A percentile compares a stretch with the other conserved stretches of the same genome.
These are phyloP conservation scores for Lordiphosa mommai DNA, from an alignment of 1,140 invertebrate genomes.

Conservation along the genomic window DNA sequence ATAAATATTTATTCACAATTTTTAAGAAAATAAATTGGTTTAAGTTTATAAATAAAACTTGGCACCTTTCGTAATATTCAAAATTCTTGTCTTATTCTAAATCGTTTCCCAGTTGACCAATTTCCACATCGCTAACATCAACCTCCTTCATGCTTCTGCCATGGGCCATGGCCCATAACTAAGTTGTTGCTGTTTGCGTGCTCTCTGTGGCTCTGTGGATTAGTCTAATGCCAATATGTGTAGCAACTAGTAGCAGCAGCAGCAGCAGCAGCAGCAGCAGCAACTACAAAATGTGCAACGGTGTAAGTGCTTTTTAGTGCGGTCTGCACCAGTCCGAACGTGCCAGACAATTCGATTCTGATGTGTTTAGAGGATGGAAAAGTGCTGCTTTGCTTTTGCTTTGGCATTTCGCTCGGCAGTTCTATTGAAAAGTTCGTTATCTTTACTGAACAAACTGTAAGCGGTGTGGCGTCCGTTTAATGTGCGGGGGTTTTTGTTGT, in stretches of 20 bases:
- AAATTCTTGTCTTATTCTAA: too few relatives aligned
- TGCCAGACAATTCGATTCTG: constrained; percentile 59
- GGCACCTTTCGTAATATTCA: too few relatives aligned
- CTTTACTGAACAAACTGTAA: background rate
- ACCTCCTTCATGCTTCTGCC: constrained; percentile 5
- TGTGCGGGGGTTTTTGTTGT: too few relatives aligned
- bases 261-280: too few relatives aligned
- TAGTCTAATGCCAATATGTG: constrained; percentile 69
- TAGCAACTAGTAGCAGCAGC: constrained; percentile 20
- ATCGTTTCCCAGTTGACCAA: too few relatives aligned
- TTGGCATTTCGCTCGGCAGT: background rate
- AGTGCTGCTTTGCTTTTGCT: constrained; percentile 25
- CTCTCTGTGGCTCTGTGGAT: constrained; percentile 40
- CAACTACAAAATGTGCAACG: constrained; percentile 35
- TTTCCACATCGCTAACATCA: background rate
- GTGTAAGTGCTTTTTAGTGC: constrained; percentile 51
- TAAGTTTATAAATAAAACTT: too few relatives aligned
- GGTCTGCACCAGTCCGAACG: constrained; percentile 25
- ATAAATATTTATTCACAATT: too few relatives aligned
- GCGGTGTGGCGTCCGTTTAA: background rate
- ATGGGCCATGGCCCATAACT: constrained; percentile 47
- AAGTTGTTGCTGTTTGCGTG: constrained; percentile 33
- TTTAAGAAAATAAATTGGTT: too few relatives aligned
- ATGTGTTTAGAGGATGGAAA: constrained; percentile 45
- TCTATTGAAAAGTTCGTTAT: background rate